These are phyloP conservation scores for Cephus cinctus DNA, from an alignment of 1,140 invertebrate species.

Conservation along the genomic window DNA sequence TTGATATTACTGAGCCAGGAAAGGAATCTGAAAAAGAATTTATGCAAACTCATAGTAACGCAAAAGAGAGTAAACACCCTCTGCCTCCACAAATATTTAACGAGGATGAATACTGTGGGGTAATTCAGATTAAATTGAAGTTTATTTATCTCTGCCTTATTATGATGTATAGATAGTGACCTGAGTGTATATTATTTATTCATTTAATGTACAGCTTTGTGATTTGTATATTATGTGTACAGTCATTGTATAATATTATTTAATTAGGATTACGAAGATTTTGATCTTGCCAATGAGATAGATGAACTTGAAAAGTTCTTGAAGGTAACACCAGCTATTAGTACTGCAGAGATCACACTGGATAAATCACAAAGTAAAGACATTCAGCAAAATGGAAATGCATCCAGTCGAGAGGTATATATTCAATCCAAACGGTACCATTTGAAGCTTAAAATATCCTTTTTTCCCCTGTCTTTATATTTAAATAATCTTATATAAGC, in stretches of 20 bases:
- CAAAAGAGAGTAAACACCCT: constrained; percentile 72
- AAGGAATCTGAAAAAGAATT: constrained; percentile 86
- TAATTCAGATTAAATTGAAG: constrained; percentile 49
- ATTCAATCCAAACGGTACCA: not conserved
- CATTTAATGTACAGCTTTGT: too few species aligned
- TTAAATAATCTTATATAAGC: constrained; percentile 3
- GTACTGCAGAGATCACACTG: constrained; percentile 50
- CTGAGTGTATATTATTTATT: too few species aligned
- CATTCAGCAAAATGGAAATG: constrained; percentile 52
- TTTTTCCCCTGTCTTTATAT: not conserved
- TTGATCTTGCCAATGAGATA: constrained; percentile 88
- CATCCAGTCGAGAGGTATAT: constrained; percentile 55
- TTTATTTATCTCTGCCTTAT: too few species aligned
- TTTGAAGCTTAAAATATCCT: not conserved
- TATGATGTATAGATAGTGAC: too few species aligned
- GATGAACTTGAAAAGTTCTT: constrained; percentile 85
- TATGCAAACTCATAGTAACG: constrained; percentile 86
- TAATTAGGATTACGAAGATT: constrained; percentile 86
- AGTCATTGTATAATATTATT: too few species aligned
- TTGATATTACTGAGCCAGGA: constrained; percentile 91
- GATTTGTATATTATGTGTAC: too few species aligned
- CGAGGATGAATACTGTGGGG: constrained; percentile 89
- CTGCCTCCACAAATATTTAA: constrained; percentile 94
- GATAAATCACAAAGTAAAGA: constrained; percentile 47
- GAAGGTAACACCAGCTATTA: constrained; percentile 62